phyloP scores from a whole-genome alignment of 2,888 invertebrate genomes.

The Myopa tessellatipennis region DNA sequence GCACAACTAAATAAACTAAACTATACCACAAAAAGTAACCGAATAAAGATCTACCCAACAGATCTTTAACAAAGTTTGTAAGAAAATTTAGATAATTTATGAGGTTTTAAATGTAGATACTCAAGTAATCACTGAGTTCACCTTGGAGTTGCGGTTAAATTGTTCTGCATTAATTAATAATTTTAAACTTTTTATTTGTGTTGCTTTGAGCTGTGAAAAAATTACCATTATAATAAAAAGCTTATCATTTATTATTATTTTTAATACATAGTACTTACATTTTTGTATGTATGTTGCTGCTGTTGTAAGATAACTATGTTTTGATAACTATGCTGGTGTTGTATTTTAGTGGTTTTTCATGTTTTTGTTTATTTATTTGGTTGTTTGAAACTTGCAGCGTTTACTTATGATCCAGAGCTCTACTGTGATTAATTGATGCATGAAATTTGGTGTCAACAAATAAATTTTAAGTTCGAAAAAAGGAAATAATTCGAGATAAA shows the following conservation, averaged over 20 bases:
- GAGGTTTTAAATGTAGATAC: too few relatives aligned
- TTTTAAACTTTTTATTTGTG: too few relatives aligned
- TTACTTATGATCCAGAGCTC: background rate
- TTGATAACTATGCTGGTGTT: too few relatives aligned
- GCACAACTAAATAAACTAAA: too few relatives aligned
- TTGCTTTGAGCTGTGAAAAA: too few relatives aligned
- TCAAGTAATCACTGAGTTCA: too few relatives aligned
- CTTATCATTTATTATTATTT: too few relatives aligned
- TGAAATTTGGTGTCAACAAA: slow-evolving; percentile 13
- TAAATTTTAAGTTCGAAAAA: slow-evolving; percentile 5
- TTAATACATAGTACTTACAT: background rate
- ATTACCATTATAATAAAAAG: too few relatives aligned
- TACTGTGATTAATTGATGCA: background rate
- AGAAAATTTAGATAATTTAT: too few relatives aligned
- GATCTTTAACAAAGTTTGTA: too few relatives aligned
- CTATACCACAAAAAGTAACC: too few relatives aligned
- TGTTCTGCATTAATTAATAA: background rate
- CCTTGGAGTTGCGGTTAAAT: background rate
- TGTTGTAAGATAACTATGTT: background rate
- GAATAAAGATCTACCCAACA: too few relatives aligned
- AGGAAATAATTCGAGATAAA: slow-evolving; percentile 3
- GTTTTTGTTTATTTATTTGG: background rate
- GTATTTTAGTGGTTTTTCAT: slow-evolving; percentile 1
- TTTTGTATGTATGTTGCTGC: background rate
- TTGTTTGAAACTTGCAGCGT: background rate